These are phyloP conservation scores for Megathymus violae DNA, from an alignment of 1,140 invertebrate genomes.

Conservation along the genomic window DNA sequence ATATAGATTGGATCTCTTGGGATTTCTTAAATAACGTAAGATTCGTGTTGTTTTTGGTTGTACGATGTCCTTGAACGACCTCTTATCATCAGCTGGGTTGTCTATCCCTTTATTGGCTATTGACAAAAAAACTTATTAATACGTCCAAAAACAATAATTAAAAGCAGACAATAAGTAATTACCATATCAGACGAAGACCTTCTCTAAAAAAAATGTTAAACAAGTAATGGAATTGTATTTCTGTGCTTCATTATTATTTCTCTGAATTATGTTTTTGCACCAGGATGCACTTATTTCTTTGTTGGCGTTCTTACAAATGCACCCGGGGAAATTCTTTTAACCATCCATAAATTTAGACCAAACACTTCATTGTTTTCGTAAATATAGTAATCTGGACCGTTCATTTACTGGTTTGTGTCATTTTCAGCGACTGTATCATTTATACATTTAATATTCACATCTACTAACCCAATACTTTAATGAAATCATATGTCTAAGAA, in stretches of 20 bases:
- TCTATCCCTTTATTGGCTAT: no score
- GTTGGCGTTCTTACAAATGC: conserved; percentile 18
- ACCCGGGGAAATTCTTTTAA: conserved; percentile 11
- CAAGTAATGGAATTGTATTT: no score
- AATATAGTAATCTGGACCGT: conserved; percentile 11
- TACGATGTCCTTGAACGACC: no score
- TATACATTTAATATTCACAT: not conserved
- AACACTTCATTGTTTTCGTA: conserved; percentile 2
- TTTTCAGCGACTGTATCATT: not conserved
- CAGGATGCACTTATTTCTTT: conserved; percentile 26
- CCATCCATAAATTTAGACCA: not conserved
- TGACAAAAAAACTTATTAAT: no score
- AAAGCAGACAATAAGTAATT: no score
- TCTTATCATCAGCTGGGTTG: no score
- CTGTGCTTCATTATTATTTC: conserved; percentile 10
- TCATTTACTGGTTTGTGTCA: not conserved
- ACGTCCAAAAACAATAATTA: no score
- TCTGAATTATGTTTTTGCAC: conserved; percentile 25
- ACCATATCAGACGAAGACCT: not conserved
- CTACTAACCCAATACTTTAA: not conserved
- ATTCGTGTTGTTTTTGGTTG: no score
- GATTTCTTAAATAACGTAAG: not conserved
- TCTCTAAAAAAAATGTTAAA: no score
- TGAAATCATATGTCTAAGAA: not conserved
- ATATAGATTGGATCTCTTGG: no score